Evolutionary conservation across 2,888 invertebrate species (phyloP).

Genomic region (Lissocephala sabroskyi): DNA sequence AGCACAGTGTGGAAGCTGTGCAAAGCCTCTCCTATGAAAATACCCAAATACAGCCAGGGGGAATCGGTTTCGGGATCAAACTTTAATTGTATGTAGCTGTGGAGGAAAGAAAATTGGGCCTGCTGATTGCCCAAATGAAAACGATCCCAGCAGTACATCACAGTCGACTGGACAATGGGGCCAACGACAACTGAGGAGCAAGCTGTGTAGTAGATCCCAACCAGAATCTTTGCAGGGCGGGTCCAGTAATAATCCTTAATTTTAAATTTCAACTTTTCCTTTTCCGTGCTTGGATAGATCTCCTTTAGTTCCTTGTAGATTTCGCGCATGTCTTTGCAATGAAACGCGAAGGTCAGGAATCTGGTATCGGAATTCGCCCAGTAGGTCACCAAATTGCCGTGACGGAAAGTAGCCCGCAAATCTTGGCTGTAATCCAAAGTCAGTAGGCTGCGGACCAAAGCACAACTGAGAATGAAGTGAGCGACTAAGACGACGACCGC

Average conservation of each 20-base stretch:
- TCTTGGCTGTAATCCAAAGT: too few species aligned
- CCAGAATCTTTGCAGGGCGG: constrained; percentile 4
- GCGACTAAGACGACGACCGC: too few species aligned
- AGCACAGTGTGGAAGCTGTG: constrained; percentile 29
- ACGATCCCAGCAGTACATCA: constrained; percentile 1
- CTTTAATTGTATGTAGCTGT: constrained; percentile 27
- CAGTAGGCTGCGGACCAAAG: too few species aligned
- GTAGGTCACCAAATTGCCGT: constrained; percentile 20
- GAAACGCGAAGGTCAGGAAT: constrained; percentile 19
- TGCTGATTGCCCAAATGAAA: neutral
- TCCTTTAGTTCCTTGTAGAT: constrained; percentile 21
- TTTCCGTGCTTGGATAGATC: constrained; percentile 21
- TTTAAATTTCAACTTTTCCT: constrained; percentile 13
- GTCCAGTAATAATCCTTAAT: constrained; percentile 34
- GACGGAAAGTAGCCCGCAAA: constrained; percentile 15
- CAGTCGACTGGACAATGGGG: constrained; percentile 19
- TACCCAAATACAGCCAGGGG: constrained; percentile 21
- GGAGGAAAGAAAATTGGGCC: constrained; percentile 17
- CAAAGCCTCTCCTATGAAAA: constrained; percentile 35
- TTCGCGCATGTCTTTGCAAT: constrained; percentile 12
- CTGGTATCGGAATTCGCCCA: constrained; percentile 35
- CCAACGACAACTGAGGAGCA: constrained; percentile 18
- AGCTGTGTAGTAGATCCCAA: constrained; percentile 19
- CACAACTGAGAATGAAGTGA: too few species aligned
- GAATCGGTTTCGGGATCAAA: constrained; percentile 21